These are phyloP conservation scores for Enteromius anoplus DNA, from an alignment of 2,797 vertebrate genomes.

Conservation along the genomic window DNA sequence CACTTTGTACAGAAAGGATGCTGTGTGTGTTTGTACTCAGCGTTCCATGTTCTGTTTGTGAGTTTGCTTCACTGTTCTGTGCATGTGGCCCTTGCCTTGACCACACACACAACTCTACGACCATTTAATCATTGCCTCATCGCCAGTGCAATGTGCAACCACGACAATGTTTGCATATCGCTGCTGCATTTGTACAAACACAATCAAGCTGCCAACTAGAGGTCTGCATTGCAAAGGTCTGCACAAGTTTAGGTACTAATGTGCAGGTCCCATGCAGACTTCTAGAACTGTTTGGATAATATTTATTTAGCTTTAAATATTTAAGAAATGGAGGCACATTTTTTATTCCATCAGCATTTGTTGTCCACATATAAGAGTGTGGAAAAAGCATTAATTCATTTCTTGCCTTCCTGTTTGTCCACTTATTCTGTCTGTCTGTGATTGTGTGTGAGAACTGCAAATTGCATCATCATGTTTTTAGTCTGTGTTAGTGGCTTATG, in stretches of 20 bases:
- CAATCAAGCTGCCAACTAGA: slow-evolving; percentile 4
- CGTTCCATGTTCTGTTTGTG: slow-evolving; percentile 66
- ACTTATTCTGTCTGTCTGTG: slow-evolving; percentile 58
- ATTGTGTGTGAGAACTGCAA: slow-evolving; percentile 66
- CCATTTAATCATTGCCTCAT: slow-evolving; percentile 66
- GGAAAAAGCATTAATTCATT: slow-evolving; percentile 36
- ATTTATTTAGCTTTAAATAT: slow-evolving; percentile 5
- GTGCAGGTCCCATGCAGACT: not conserved
- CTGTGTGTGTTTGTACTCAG: slow-evolving; percentile 54
- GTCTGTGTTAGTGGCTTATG: slow-evolving; percentile 64
- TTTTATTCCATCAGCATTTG: slow-evolving; percentile 39
- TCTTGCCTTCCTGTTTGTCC: slow-evolving; percentile 64
- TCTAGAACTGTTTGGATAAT: not conserved
- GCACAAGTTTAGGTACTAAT: not conserved
- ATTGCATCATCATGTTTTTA: slow-evolving; percentile 75
- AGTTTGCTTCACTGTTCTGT: slow-evolving; percentile 67
- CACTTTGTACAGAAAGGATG: slow-evolving; percentile 18
- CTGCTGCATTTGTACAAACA: slow-evolving; percentile 49
- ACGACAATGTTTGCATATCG: slow-evolving; percentile 26
- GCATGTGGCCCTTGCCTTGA: slow-evolving; percentile 73
- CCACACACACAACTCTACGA: slow-evolving; percentile 60
- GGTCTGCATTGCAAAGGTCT: slow-evolving; percentile 33
- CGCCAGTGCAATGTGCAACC: slow-evolving; percentile 24
- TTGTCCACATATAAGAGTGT: not conserved
- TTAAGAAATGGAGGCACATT: not conserved